Conservation (phyloP, 2,113 vertebrate genomes). For the Guaruba guarouba region DNA sequence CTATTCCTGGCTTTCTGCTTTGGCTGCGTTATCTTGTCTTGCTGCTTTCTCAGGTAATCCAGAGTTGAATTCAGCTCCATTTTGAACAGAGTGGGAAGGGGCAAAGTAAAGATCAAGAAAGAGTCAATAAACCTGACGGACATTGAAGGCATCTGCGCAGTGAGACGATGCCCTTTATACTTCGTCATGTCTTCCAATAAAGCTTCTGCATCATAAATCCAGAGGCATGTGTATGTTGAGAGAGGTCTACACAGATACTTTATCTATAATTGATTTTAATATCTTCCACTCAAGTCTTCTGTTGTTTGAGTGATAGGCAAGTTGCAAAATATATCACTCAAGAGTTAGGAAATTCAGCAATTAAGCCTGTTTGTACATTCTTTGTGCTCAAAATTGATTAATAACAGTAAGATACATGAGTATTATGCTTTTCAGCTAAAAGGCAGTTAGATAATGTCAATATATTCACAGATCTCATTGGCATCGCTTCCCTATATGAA, state of each 20-base stretch:
- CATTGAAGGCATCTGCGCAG: background rate
- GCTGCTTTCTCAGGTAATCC: background rate
- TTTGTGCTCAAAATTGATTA: slow-evolving; percentile 56
- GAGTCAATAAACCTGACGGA: background rate
- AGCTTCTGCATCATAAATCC: background rate
- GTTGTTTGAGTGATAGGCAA: slow-evolving; percentile 47
- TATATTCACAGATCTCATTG: slow-evolving; percentile 41
- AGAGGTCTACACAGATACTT: background rate
- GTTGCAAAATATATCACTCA: slow-evolving; percentile 58
- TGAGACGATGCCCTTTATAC: background rate
- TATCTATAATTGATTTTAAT: slow-evolving; percentile 41
- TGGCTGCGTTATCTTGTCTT: background rate
- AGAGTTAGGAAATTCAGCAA: slow-evolving; percentile 6
- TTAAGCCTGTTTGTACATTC: slow-evolving; percentile 40
- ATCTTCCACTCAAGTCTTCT: slow-evolving; percentile 28
- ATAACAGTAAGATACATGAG: slow-evolving; percentile 30
- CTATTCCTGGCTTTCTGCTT: background rate
- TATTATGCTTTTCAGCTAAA: slow-evolving; percentile 3
- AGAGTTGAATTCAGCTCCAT: background rate
- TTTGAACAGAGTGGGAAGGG: background rate
- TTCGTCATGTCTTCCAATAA: background rate
- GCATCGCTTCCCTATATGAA: background rate
- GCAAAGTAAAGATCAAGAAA: background rate
- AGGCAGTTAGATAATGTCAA: slow-evolving; percentile 33
- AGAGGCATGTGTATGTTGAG: background rate